Evolutionary conservation across 2,888 invertebrate genomes (phyloP).

Genomic region (Torymus texanus): DNA sequence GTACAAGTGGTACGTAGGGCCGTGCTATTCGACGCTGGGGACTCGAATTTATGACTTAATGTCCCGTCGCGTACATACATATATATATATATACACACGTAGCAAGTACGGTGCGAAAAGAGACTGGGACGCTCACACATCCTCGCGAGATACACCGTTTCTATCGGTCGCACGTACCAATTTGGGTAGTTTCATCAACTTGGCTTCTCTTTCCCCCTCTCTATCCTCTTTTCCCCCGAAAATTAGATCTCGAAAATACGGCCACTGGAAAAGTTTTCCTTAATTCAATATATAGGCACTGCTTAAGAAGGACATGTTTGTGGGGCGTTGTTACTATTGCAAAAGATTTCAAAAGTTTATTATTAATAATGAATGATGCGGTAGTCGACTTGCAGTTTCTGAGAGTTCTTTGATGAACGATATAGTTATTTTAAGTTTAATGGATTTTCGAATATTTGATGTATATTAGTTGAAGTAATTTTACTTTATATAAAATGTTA

Average conservation of each 20-base stretch:
- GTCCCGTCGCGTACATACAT: constrained; percentile 49
- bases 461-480: no score
- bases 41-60: constrained; percentile 72
- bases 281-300: not conserved
- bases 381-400: no score
- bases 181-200: constrained; percentile 46
- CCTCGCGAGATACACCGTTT: constrained; percentile 21
- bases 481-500: no score
- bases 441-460: no score
- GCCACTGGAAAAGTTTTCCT: not conserved
- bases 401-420: no score
- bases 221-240: not conserved
- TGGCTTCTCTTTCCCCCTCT: no score
- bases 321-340: no score
- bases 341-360: no score
- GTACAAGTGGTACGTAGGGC: constrained; percentile 70
- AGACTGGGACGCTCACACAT: constrained; percentile 25
- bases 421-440: no score
- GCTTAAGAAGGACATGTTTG: no score
- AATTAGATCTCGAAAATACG: constrained; percentile 39
- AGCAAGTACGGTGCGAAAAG: constrained; percentile 5
- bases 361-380: no score
- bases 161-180: constrained; percentile 42
- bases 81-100: no score
- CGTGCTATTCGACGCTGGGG: constrained; percentile 72